phyloP scores from a whole-genome alignment of 2,113 vertebrate genomes.

The Philantomba maxwellii region DNA sequence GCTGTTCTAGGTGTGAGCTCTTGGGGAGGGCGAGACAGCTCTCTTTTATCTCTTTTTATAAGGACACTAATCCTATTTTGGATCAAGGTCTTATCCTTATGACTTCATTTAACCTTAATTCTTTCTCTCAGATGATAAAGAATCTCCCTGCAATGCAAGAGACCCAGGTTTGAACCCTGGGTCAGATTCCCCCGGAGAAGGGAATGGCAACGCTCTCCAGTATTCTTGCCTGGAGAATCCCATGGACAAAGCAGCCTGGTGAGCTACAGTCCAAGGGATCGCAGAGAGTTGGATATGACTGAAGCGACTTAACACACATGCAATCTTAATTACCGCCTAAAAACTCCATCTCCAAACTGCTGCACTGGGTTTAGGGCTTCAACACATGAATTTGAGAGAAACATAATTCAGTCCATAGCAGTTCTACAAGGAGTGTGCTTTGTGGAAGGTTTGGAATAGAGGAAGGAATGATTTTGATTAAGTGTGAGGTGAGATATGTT shows the following conservation, averaged over 20 bases:
- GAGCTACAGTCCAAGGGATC: not conserved
- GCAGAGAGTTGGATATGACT: not conserved
- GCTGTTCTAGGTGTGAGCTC: not conserved
- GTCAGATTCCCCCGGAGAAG: not conserved
- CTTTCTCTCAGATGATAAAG: not conserved
- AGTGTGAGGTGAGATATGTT: not conserved
- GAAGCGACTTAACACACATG: not conserved
- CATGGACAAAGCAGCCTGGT: not conserved
- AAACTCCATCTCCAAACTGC: not conserved
- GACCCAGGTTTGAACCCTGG: not conserved
- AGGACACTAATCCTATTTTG: not conserved
- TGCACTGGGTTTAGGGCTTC: not conserved
- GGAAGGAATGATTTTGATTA: not conserved
- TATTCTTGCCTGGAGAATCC: not conserved
- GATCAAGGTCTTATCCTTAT: not conserved
- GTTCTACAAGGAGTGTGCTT: not conserved
- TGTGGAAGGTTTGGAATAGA: not conserved
- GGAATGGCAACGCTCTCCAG: not conserved
- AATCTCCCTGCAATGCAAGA: not conserved
- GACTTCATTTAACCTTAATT: not conserved
- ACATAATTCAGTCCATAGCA: not conserved
- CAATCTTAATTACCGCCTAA: not conserved
- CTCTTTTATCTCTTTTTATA: not conserved
- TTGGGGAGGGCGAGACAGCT: not conserved
- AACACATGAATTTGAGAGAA: not conserved